Percentiles rank a stretch among this genome's conserved stretches.
Evolutionary conservation across 2,113 vertebrate genomes (phyloP).

Genomic region (Serinus canaria): DNA sequence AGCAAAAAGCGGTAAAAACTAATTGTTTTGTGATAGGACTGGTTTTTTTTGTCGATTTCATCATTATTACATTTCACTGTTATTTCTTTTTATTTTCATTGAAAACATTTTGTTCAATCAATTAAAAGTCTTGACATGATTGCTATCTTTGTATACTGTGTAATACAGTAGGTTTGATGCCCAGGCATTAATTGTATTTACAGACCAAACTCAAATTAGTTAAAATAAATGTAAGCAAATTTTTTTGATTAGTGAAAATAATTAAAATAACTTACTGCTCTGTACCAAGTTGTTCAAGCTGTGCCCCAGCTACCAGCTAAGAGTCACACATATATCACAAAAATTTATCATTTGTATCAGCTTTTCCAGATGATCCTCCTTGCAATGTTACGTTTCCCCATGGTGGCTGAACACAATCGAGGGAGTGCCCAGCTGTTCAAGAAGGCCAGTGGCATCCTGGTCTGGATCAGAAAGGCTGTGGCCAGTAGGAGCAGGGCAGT

Average conservation of each 20-base stretch:
- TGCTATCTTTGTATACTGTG: not conserved
- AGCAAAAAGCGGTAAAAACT: not conserved
- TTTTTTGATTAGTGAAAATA: not conserved
- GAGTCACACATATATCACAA: no score
- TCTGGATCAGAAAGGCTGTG: not conserved
- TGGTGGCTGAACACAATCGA: not conserved
- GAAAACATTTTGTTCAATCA: not conserved
- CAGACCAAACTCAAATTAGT: not conserved
- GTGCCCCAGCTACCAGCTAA: rapidly evolving
- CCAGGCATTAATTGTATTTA: not conserved
- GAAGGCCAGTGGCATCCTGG: not conserved
- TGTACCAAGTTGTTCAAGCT: not conserved
- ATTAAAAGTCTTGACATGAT: not conserved
- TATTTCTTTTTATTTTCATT: not conserved
- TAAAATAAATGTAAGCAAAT: not conserved
- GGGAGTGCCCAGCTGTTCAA: no score
- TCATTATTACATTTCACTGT: not conserved
- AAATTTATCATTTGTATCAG: not conserved
- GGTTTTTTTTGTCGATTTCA: not conserved
- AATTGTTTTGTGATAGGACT: not conserved
- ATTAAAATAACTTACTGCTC: not conserved
- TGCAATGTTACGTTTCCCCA: not conserved
- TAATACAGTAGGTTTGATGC: not conserved
- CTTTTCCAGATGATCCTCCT: not conserved
- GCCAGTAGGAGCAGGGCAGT: not conserved